A percentile compares a stretch with the other conserved stretches of the same genome.
Evolutionary conservation across 1,140 invertebrate genomes (phyloP).

Genomic region (Chymomyza costata): DNA sequence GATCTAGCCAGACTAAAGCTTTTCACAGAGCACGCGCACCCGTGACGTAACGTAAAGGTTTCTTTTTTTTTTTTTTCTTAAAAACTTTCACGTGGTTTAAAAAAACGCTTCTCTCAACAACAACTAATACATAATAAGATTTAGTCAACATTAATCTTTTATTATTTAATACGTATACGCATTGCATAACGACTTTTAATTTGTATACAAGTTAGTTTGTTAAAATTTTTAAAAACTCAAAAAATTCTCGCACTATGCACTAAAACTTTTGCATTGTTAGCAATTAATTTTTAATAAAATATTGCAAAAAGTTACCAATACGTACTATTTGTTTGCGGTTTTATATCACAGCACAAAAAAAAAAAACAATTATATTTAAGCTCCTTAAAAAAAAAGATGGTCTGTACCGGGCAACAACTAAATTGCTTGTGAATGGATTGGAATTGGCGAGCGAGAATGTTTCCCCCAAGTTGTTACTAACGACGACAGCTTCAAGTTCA

Average conservation of each 20-base stretch:
- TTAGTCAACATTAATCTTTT: constrained; percentile 15
- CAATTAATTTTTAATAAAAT: too few species aligned
- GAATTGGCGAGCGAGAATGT: constrained; percentile 50
- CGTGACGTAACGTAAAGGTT: constrained; percentile 50
- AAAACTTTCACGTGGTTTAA: constrained; percentile 3
- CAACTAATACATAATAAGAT: constrained; percentile 9
- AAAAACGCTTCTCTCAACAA: neutral
- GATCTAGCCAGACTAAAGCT: constrained; percentile 8
- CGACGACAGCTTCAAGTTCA: constrained; percentile 49
- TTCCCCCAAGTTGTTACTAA: constrained; percentile 12
- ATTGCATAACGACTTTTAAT: constrained; percentile 15
- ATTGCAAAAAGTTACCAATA: constrained; percentile 33
- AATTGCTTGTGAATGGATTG: constrained; percentile 64
- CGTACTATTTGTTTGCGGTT: constrained; percentile 70
- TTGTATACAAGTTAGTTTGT: constrained; percentile 8
- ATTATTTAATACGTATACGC: constrained; percentile 5
- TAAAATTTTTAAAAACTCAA: too few species aligned
- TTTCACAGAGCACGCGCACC: constrained; percentile 43
- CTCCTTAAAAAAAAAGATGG: constrained; percentile 60
- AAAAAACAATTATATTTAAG: constrained; percentile 68
- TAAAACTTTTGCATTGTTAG: neutral
- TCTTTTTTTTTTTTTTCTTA: constrained; percentile 7
- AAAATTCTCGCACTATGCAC: too few species aligned
- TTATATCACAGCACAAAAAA: constrained; percentile 74
- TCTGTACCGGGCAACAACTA: constrained; percentile 72